These are phyloP conservation scores for Dendrolimus kikuchii DNA, from an alignment of 1,140 invertebrate species.

Conservation along the genomic window DNA sequence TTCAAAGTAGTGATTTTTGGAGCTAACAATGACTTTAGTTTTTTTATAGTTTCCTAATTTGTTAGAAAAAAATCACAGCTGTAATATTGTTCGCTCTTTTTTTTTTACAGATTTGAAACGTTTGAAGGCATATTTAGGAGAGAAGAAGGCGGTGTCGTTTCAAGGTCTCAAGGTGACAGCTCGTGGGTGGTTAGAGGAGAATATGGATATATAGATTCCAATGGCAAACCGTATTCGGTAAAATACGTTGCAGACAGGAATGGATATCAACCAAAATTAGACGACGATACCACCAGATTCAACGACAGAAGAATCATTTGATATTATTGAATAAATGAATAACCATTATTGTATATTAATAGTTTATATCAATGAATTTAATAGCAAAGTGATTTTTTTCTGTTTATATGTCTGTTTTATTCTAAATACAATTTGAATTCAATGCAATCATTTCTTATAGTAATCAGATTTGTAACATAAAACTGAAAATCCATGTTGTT, in stretches of 20 bases:
- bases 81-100: background rate
- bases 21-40: no score
- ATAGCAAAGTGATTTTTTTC: no score
- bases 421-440: no score
- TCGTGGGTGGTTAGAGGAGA: slow-evolving; percentile 41
- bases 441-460: no score
- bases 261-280: slow-evolving; percentile 35
- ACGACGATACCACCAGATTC: slow-evolving; percentile 35
- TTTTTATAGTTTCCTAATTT: no score
- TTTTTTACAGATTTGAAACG: slow-evolving; percentile 37
- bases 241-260: slow-evolving; percentile 47
- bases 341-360: no score
- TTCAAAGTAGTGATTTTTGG: no score
- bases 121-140: slow-evolving; percentile 49
- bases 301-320: slow-evolving; percentile 57
- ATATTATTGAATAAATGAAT: slow-evolving; percentile 4
- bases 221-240: slow-evolving; percentile 28
- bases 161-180: slow-evolving; percentile 13
- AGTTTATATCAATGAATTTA: no score
- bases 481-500: no score
- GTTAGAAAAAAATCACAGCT: background rate
- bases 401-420: no score
- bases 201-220: slow-evolving; percentile 47
- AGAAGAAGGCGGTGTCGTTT: slow-evolving; percentile 48
- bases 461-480: no score